A percentile compares a stretch with the other conserved stretches of the same genome.
Conservation (phyloP, 2,113 vertebrate genomes). For the Poeciliopsis turrubarensis region DNA sequence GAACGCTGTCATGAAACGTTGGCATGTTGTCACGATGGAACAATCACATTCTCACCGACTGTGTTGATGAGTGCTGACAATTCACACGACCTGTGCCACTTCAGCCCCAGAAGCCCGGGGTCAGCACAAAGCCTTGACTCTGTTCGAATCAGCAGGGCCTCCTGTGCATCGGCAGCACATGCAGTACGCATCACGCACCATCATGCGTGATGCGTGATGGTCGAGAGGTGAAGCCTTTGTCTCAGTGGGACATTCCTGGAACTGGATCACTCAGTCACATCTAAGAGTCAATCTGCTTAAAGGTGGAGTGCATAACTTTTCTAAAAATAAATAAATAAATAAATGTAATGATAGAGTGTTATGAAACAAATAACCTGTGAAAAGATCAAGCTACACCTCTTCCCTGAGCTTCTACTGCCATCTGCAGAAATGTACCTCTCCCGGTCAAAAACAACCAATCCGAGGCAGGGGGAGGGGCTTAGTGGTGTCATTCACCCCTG, state of each 20-base stretch:
- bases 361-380: no score
- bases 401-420: no score
- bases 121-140: slow-evolving; percentile 58
- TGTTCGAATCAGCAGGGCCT: slow-evolving; percentile 54
- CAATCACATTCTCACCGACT: slow-evolving; percentile 46
- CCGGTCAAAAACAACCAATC: no score
- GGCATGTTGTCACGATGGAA: slow-evolving; percentile 53
- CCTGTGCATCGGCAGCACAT: slow-evolving; percentile 32
- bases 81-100: slow-evolving; percentile 65
- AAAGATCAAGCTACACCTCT: no score
- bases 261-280: background rate
- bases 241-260: slow-evolving; percentile 8
- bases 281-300: slow-evolving; percentile 1
- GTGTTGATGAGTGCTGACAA: slow-evolving; percentile 63
- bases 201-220: no score
- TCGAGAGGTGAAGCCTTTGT: slow-evolving; percentile 46
- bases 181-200: slow-evolving; percentile 12
- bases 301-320: background rate
- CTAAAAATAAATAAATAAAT: no score
- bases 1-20: slow-evolving; percentile 54
- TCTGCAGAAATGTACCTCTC: no score
- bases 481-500: no score
- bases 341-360: no score
- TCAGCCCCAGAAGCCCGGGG: slow-evolving; percentile 18
- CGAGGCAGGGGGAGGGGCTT: no score